These are phyloP conservation scores for Onychorhynchus coronatus DNA, from an alignment of 2,113 vertebrate genomes.

Conservation along the genomic window DNA sequence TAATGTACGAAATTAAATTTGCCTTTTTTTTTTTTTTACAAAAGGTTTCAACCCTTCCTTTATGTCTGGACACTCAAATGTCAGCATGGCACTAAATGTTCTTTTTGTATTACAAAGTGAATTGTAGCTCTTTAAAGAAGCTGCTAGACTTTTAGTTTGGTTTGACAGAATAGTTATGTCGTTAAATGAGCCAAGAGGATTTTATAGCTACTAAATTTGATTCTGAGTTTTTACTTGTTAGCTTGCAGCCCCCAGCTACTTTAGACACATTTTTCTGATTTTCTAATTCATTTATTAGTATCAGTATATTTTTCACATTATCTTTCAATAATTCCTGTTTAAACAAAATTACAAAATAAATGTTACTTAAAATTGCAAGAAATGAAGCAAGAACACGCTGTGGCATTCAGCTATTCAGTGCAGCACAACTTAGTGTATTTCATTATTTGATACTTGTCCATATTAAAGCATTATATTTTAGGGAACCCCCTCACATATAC, in stretches of 20 bases:
- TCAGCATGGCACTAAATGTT: background rate
- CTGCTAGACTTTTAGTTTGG: constrained; percentile 13
- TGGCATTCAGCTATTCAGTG: background rate
- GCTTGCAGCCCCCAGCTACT: background rate
- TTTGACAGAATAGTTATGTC: constrained; percentile 2
- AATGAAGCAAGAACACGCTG: background rate
- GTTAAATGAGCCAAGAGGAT: constrained; percentile 36
- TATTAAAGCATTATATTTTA: background rate
- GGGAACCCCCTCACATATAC: accelerated
- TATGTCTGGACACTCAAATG: background rate
- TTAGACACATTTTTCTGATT: background rate
- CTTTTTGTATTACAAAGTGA: background rate
- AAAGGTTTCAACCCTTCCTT: background rate
- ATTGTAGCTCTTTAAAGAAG: constrained; percentile 13
- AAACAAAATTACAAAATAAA: background rate
- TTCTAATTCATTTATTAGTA: constrained; percentile 6
- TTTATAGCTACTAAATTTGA: constrained; percentile 34
- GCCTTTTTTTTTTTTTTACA: background rate
- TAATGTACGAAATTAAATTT: background rate
- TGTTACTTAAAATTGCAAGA: background rate
- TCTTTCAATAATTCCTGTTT: background rate
- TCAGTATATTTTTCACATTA: background rate
- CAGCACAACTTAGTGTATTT: background rate
- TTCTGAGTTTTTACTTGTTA: background rate
- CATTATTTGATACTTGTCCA: background rate